A percentile compares a stretch with the other conserved stretches of the same genome.
Conservation (phyloP, 2,888 invertebrate species). For the Folsomia manolachei region DNA sequence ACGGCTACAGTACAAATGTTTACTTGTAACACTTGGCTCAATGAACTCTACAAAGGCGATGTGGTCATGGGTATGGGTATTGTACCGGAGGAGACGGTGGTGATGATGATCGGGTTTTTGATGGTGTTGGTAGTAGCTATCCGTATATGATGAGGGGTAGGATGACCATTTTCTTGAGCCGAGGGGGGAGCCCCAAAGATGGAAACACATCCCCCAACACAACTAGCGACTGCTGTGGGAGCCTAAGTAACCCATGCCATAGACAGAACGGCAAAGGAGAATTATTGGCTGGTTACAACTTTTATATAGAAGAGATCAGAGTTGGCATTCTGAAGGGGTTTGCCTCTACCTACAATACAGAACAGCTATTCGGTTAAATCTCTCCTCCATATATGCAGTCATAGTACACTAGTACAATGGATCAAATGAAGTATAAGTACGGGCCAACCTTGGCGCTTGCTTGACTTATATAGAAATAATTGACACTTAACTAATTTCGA, state of each 20-base stretch:
- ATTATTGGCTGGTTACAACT: background rate
- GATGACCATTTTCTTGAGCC: background rate
- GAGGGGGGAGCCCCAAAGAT: conserved; percentile 7
- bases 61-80: no score
- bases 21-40: background rate
- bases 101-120: background rate
- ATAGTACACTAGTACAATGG: background rate
- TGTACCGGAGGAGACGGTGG: no score
- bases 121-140: background rate
- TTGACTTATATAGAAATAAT: background rate
- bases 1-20: background rate
- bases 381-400: background rate
- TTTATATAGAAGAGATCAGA: background rate
- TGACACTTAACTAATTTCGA: background rate
- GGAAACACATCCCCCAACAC: background rate
- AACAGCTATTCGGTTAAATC: background rate
- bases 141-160: background rate
- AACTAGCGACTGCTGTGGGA: conserved; percentile 6
- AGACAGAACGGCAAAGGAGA: background rate
- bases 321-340: conserved; percentile 18
- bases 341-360: background rate
- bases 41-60: no score
- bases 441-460: background rate
- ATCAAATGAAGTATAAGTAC: no score
- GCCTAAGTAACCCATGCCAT: background rate